These are phyloP conservation scores for Rhingia rostrata DNA, from an alignment of 2,888 invertebrate species.

Conservation along the genomic window DNA sequence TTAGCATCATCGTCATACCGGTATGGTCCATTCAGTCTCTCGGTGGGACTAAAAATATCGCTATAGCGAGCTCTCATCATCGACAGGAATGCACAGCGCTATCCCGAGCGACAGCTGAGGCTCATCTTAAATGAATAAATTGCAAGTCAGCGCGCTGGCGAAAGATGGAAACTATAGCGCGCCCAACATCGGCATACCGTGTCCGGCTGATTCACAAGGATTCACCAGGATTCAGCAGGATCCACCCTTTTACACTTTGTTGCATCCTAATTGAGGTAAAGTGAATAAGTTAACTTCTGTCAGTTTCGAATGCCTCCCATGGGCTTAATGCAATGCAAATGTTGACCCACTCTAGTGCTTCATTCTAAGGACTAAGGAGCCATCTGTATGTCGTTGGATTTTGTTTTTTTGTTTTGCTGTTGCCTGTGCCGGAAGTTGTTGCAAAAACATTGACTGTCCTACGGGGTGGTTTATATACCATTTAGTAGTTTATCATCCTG, in stretches of 20 bases:
- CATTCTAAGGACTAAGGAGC: background rate
- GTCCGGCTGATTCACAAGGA: background rate
- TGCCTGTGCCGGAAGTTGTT: conserved; percentile 45
- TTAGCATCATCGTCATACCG: conserved; percentile 30
- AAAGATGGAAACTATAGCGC: conserved; percentile 23
- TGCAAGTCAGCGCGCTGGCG: conserved; percentile 40
- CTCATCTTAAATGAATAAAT: conserved; percentile 72
- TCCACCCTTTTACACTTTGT: conserved; percentile 35
- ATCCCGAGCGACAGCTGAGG: conserved; percentile 1
- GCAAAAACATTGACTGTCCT: conserved; percentile 59
- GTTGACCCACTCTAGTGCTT: conserved; percentile 40
- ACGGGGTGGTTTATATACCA: conserved; percentile 60
- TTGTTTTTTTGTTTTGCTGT: conserved; percentile 2
- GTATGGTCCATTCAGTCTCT: conserved; percentile 14
- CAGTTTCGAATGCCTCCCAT: conserved; percentile 67
- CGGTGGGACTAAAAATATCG: conserved; percentile 43
- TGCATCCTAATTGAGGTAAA: conserved; percentile 72
- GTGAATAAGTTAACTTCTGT: conserved; percentile 71
- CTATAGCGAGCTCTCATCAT: conserved; percentile 9
- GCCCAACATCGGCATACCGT: background rate
- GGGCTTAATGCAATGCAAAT: conserved; percentile 65
- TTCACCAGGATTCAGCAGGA: background rate
- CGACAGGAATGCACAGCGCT: conserved; percentile 18
- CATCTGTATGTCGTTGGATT: background rate
- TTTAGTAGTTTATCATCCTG: conserved; percentile 68